Base-by-base conservation (phyloP, 2,888 invertebrate genomes). In the Bugula neritina region DNA sequence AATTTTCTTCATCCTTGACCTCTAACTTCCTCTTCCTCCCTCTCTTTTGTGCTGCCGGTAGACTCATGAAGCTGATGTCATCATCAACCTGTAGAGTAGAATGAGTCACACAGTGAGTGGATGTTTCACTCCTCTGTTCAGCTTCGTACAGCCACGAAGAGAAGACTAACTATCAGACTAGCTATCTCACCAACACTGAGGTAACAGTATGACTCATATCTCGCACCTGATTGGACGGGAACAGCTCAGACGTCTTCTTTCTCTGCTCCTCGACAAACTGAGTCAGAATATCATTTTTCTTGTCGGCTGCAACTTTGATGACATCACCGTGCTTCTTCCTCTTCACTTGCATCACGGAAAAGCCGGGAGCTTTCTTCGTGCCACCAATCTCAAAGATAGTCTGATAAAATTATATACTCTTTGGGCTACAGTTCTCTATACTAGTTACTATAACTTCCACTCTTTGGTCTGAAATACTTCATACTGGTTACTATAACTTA, bases 371-470 rank as follows among this genome's bases (percentile, higher is more conserved):
- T 91, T 81, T 93, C 89, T 78, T 90, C 88, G 81, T 92, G 0
- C 91, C 89, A 63, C 92, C 91, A 71, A 97, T 87, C 86, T 98
- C 98, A 84, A 98, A 92, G 78, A 98, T 91, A 0, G 96, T 98
- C 93, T 94, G 85, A n/a, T n/a, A n/a, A n/a, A n/a, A 52, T 77
- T 87, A 87, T 84, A 90, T 90, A 77, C 89, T 90, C 81, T 88
- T 89, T 1, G 92, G 90, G 78, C 90, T 88, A 78, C 91, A 93
- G 74, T 86, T 88, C 82, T 90, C 91, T 86, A 93, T 90, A 80
- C 88, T 87, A 54, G 88, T 85, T 78, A 90, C n/a, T n/a, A n/a
- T n/a, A 52, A 77, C 87, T 87, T 84, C 90, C 90, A 77, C 89
- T 90, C 81, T 88, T 89, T 1, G 92, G 90, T 78, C 90, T 88